These are phyloP conservation scores for Lasioglossum morio DNA, from an alignment of 2,888 invertebrate genomes.

Conservation along the genomic window DNA sequence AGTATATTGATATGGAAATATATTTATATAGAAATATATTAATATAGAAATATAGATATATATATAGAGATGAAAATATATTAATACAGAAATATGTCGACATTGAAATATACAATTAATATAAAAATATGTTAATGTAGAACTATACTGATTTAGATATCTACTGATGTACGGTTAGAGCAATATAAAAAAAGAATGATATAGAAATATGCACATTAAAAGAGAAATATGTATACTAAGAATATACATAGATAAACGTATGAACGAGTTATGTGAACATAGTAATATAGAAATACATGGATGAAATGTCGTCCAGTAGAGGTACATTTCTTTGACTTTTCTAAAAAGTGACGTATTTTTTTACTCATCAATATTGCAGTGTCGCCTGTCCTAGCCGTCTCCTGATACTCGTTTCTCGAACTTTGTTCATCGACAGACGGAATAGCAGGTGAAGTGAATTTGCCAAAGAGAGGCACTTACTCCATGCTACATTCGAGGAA, in stretches of 20 bases:
- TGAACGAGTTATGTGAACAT: background rate
- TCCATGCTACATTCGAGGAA: conserved; percentile 36
- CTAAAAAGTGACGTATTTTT: conserved; percentile 4
- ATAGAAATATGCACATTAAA: background rate
- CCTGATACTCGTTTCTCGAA: conserved; percentile 42
- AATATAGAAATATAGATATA: background rate
- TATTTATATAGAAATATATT: background rate
- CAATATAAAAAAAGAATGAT: background rate
- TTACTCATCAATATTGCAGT: conserved; percentile 35
- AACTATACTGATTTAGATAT: background rate
- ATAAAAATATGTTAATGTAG: background rate
- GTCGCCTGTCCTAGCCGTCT: conserved; percentile 9
- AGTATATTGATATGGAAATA: background rate
- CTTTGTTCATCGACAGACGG: conserved; percentile 47
- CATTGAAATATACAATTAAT: background rate
- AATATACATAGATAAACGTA: background rate
- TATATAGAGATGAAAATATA: background rate
- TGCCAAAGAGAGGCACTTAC: conserved; percentile 54
- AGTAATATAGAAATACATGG: background rate
- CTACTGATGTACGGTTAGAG: background rate
- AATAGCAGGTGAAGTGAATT: conserved; percentile 58
- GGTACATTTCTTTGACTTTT: background rate
- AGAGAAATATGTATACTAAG: background rate
- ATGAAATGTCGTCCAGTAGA: background rate
- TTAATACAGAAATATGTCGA: background rate